phyloP scores from a whole-genome alignment of 2,888 invertebrate species.

The Sesamia inferens region DNA sequence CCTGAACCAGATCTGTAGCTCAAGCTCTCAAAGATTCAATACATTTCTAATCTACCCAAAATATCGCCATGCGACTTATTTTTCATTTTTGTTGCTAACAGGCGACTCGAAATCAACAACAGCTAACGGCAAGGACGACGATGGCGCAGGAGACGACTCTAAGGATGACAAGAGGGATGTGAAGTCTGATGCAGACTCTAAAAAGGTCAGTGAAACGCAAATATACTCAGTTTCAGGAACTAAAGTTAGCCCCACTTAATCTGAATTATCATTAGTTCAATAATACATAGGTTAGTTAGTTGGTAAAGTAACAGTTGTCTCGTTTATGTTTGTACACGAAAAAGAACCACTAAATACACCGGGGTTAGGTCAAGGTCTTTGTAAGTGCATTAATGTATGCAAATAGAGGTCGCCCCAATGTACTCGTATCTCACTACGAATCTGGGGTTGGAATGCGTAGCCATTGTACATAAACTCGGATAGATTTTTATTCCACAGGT shows the following conservation, averaged over 20 bases:
- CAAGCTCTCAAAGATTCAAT: too few relatives aligned
- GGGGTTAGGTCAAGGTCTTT: slow-evolving; percentile 37
- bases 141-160: slow-evolving; percentile 78
- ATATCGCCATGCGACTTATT: too few relatives aligned
- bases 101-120: slow-evolving; percentile 85
- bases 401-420: slow-evolving; percentile 19
- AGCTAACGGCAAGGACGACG: slow-evolving; percentile 86
- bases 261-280: neutral
- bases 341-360: neutral
- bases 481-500: slow-evolving; percentile 3
- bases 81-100: slow-evolving; percentile 58
- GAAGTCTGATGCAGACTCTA: slow-evolving; percentile 80
- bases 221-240: neutral
- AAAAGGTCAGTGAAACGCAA: slow-evolving; percentile 76
- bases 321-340: neutral
- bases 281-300: neutral
- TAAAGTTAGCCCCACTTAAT: neutral
- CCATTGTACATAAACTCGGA: neutral
- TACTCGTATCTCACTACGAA: neutral
- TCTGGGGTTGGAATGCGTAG: slow-evolving; percentile 5
- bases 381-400: slow-evolving; percentile 43
- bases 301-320: neutral
- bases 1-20: too few relatives aligned
- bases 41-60: too few relatives aligned
- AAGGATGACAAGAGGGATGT: slow-evolving; percentile 81